Evolutionary conservation across 2,797 vertebrate genomes (phyloP), one percentile per base, ranked within the genome.

Genomic region (Sebastes oblongus): DNA sequence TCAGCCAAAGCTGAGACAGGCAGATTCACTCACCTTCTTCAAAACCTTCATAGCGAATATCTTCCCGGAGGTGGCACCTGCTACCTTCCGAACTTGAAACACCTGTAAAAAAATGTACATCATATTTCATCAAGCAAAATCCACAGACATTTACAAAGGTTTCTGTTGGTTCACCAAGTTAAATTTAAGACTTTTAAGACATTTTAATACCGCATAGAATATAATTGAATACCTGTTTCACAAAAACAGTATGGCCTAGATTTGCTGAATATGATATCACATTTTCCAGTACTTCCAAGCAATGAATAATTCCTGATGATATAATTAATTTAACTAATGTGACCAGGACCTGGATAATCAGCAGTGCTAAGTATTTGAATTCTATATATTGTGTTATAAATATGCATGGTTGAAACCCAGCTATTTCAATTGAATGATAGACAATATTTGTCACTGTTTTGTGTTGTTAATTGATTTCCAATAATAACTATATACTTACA

Each of bases 31-130:
- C 93, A 99, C 98, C 97, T 99, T 99, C 95, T 99, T 98, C 88
- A 99, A 96, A 87, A 99, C 97, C 84, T 99, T 99, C 98, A 99
- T 98, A 46, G 98, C 98, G 95, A 98, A 99, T 92, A 99, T 98
- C 87, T 98, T 98, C 88, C 97, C 97, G 3, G 96, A 96, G 89
- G 96, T 96, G 62, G 96, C 94, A 82, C 98, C 98, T 1, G 97
- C 94, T 62, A 99, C 97, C 94, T 99, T 99, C 62, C 97, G 95
- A 76, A 99, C 98, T 95, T 99, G 98, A 85, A 99, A 99, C 77
- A 98, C 98, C 98, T 99, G 65, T 3, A 66, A 70, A 70, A 39
- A 20, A 39, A 66, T 24, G n/a, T 3, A 70, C 5, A 75, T 24
- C 5, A 29, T 18, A 20, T 46, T 46, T 46, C 2, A 9, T 66